Base-by-base conservation (phyloP, 2,797 vertebrate species). In the Eulemur mongoz region DNA sequence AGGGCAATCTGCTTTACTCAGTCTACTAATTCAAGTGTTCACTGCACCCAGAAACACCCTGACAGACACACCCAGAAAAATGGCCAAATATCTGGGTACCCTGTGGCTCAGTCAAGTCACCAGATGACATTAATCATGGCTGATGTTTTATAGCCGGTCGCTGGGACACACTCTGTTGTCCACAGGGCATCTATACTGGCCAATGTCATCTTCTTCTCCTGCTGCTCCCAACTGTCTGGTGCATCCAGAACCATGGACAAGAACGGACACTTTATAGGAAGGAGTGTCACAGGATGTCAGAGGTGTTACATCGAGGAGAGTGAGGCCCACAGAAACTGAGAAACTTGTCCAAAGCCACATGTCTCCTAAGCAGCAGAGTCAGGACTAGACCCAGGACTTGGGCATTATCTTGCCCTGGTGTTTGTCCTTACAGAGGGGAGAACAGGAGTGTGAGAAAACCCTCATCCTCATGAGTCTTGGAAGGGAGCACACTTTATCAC, bases 401-500 rank as follows among this genome's bases (percentile, higher is more conserved):
- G 38, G 3, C 7, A 27, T 61, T 52, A 50, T 0, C 7, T 13
- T 80, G 54, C n/a, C 43, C n/a, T 63, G 8, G 5, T 52, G 6
- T 83, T 63, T 54, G 65, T 86, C 35, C 27, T 90, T 5, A n/a
- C 30, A 43, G 38, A n/a, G 14, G 45, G 72, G 43, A 67, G 50
- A 20, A 40, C 1, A 83, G 7, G 12, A n/a, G 4, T 17, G 32
- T 2, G 11, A 70, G 65, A 45, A 78, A 61, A 57, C 1, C 7
- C 7, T 25, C 0, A 27, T 52, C 30, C 1, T 72, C 27, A 2
- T 25, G 72, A 43, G 35, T 18, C 57, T 61, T 8, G 4, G 40
- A 2, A 65, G 54, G 14, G 5, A n/a, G 32, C 2, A 30, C 4
- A 17, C 40, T 1, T 12, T 1, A 0, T 48, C 27, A 11, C 35